phyloP scores from a whole-genome alignment of 2,888 invertebrate genomes.

The Sinhomidia bicolor region DNA sequence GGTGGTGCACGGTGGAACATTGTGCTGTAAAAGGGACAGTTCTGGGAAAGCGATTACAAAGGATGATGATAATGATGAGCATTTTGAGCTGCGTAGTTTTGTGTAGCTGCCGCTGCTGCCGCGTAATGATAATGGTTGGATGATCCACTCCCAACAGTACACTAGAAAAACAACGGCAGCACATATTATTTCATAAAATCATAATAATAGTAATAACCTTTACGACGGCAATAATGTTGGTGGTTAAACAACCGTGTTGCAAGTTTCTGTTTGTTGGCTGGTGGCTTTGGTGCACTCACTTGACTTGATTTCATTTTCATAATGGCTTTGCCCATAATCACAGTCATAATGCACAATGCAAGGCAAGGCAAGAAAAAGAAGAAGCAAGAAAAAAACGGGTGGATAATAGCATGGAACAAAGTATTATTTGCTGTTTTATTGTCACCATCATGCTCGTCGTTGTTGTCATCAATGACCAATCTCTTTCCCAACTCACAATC shows the following conservation, averaged over 20 bases:
- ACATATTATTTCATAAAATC: background rate
- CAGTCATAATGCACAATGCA: conserved; percentile 10
- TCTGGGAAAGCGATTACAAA: background rate
- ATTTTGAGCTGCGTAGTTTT: no score
- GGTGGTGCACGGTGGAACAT: background rate
- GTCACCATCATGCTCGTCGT: background rate
- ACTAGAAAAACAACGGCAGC: background rate
- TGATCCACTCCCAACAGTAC: conserved; percentile 28
- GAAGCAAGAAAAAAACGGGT: background rate
- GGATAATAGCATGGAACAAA: background rate
- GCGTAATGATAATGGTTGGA: background rate
- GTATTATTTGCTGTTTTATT: background rate
- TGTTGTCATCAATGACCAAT: no score
- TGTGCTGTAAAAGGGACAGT: background rate
- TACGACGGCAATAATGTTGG: no score
- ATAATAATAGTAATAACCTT: background rate
- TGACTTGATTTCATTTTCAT: conserved; percentile 56
- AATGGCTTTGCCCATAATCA: conserved; percentile 39
- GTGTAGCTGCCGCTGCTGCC: background rate
- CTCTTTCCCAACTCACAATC: no score
- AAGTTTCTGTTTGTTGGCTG: no score
- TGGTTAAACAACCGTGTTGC: no score
- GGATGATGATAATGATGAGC: background rate
- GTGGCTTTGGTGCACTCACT: background rate
- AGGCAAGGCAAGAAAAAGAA: no score